Evolutionary conservation across 2,113 vertebrate species (phyloP).

Genomic region (Toxostoma redivivum): DNA sequence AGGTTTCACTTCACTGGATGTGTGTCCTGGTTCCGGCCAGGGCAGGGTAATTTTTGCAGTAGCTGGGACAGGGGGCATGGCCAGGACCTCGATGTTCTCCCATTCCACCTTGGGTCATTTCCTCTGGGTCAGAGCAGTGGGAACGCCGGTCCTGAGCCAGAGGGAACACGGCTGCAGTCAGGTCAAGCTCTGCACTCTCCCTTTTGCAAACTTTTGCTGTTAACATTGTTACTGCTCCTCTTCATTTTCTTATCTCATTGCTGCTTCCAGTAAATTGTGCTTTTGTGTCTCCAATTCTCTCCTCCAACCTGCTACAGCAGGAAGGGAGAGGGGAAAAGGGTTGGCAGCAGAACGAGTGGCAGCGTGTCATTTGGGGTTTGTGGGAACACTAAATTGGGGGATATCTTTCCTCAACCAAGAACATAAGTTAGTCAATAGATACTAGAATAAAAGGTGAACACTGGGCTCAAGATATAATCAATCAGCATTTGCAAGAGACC

Average conservation of each 20-base stretch:
- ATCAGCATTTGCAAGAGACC: not conserved
- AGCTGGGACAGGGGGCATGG: accelerated
- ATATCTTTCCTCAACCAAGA: not conserved
- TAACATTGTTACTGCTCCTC: not conserved
- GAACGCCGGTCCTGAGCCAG: not conserved
- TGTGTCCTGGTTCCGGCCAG: not conserved
- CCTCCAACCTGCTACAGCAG: not conserved
- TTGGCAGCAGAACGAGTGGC: accelerated
- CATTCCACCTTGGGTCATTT: not conserved
- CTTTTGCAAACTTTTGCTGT: not conserved
- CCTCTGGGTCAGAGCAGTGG: not conserved
- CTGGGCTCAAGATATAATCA: not conserved
- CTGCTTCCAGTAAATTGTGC: not conserved
- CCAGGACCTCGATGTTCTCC: too few relatives aligned
- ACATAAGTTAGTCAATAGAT: not conserved
- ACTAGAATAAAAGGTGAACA: not conserved
- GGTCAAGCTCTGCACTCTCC: not conserved
- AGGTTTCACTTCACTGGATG: not conserved
- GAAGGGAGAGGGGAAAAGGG: not conserved
- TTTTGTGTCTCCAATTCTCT: not conserved
- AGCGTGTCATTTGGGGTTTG: not conserved
- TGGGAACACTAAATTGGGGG: not conserved
- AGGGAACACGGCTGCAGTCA: not conserved
- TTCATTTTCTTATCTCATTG: not conserved
- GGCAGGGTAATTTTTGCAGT: not conserved